Evolutionary conservation across 2,888 invertebrate species (phyloP), one percentile per base, ranked within the genome.

Genomic region (Miltochrista miniata): DNA sequence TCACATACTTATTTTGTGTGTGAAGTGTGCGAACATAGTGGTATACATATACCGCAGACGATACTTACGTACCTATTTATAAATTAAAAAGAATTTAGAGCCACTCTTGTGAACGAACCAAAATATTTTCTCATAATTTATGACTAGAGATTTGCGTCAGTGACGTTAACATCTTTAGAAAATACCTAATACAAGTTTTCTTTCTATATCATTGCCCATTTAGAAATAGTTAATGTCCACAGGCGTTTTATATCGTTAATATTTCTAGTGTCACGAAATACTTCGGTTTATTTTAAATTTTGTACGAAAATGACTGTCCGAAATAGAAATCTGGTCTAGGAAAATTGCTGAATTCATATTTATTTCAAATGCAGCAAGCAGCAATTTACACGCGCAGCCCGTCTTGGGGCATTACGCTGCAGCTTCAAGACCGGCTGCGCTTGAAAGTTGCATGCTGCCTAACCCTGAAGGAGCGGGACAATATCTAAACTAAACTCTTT

Each of bases 81-180:
- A 67, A 69, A 70, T 66, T 70, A 35, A 70, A 73, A 74, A 62
- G 36, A 67, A 68, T 72, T 48, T 68, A 58, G 63, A 68, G 61
- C 56, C 56, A 57, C 63, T 24, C 18, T 64, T 62, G 64, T 68
- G 66, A 63, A 65, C 59, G 57, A 59, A 71, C 60, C 64, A 64
- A 73, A 74, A 76, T 72, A 71, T 70, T 68, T 66, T 65, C 50
- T 60, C 56, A 64, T 73, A 74, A 79, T 73, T 79, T 74, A 76
- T 73, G 69, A 68, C 64, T 64, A 64, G 61, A 68, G 70, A 75
- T 70, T 73, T 79, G 75, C 79, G 80, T 77, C 79, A 78, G 56
- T 70, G 70, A 62, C 65, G 8, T 58, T 66, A 68, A 68, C 64
- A 60, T 64, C 66, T 70, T 64, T 64, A 71, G 64, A 64, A 55